Evolutionary conservation across 1,140 invertebrate genomes (phyloP).

Genomic region (Drosophila hydei): DNA sequence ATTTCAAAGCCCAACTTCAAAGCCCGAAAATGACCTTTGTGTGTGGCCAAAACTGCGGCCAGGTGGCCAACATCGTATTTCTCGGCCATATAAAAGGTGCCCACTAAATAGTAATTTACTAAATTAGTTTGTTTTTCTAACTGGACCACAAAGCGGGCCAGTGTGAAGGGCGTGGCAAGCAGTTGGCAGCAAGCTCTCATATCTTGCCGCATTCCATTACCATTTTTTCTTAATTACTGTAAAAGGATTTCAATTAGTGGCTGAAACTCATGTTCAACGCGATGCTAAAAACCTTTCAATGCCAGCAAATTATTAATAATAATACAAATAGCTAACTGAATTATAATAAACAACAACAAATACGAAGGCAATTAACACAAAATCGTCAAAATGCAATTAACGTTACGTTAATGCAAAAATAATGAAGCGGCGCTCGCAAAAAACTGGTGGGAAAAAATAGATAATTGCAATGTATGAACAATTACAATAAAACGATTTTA

Average conservation of each 20-base stretch:
- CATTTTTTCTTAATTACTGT: slow-evolving; percentile 70
- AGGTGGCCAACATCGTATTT: slow-evolving; percentile 27
- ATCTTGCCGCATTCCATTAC: slow-evolving; percentile 43
- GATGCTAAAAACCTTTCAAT: slow-evolving; percentile 6
- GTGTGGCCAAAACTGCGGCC: slow-evolving; percentile 56
- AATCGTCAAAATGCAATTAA: slow-evolving; percentile 70
- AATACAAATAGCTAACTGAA: slow-evolving; percentile 43
- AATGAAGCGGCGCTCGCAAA: slow-evolving; percentile 33
- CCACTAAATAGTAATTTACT: slow-evolving; percentile 80
- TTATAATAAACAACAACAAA: slow-evolving; percentile 19
- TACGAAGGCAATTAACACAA: slow-evolving; percentile 66
- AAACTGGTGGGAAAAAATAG: slow-evolving; percentile 20
- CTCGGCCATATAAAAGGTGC: slow-evolving; percentile 35
- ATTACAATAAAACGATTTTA: slow-evolving; percentile 50
- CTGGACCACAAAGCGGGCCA: slow-evolving; percentile 27
- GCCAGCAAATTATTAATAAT: slow-evolving; percentile 34
- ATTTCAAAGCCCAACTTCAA: slow-evolving; percentile 76
- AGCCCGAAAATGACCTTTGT: slow-evolving; percentile 75
- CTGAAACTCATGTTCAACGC: slow-evolving; percentile 53
- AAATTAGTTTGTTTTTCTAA: slow-evolving; percentile 78
- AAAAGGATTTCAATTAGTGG: slow-evolving; percentile 78
- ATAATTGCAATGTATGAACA: slow-evolving; percentile 42
- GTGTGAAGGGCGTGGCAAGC: slow-evolving; percentile 4
- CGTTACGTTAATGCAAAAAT: slow-evolving; percentile 48
- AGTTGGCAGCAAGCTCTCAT: slow-evolving; percentile 24